phyloP scores from a whole-genome alignment of 2,113 vertebrate species.

The Menura novaehollandiae region DNA sequence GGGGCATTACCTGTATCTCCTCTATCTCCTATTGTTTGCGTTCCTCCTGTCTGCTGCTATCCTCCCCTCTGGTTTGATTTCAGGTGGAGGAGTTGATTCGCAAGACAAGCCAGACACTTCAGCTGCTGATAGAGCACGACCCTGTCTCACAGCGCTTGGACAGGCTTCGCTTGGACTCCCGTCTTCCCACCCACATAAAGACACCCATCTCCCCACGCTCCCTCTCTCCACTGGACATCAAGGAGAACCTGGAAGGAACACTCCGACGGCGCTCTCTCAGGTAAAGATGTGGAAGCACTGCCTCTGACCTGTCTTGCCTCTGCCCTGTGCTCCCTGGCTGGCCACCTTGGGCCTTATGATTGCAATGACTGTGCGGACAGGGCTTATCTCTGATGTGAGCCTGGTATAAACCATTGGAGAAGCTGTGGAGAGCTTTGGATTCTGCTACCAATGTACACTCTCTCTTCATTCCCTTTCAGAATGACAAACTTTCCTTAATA shows the following conservation, averaged over 20 bases:
- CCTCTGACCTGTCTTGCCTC: background rate
- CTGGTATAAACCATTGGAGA: background rate
- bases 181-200: constrained; percentile 78
- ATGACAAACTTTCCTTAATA: background rate
- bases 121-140: constrained; percentile 93
- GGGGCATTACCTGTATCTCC: background rate
- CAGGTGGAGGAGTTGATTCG: constrained; percentile 90
- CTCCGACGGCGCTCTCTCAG: constrained; percentile 88
- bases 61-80: background rate
- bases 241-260: constrained; percentile 79
- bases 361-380: background rate
- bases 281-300: constrained; percentile 19
- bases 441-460: background rate
- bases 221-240: constrained; percentile 78
- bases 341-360: background rate
- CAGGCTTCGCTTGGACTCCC: constrained; percentile 80
- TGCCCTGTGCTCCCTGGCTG: background rate
- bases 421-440: background rate
- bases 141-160: constrained; percentile 87
- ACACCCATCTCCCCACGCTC: constrained; percentile 72
- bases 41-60: background rate
- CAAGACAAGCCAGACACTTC: constrained; percentile 88
- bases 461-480: background rate
- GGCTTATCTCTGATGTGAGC: background rate
- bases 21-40: background rate